Evolutionary conservation across 2,797 vertebrate genomes (phyloP).

Genomic region (Anisognathus igniventris): DNA sequence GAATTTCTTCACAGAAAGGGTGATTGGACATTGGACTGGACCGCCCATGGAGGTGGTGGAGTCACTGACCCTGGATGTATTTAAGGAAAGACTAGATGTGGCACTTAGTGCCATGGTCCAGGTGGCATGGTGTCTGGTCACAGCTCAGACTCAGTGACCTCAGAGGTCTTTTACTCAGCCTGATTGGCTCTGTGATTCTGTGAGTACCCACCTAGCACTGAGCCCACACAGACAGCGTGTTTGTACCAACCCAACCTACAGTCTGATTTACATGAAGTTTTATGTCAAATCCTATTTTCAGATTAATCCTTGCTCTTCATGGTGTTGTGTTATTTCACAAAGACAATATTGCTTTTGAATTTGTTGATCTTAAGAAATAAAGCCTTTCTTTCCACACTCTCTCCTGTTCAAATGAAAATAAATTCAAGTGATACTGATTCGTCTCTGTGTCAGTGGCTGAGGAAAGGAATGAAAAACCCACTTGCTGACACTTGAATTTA

Average conservation of each 20-base stretch:
- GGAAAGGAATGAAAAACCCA: not conserved
- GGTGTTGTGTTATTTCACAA: not conserved
- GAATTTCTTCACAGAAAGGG: not conserved
- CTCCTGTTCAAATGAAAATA: not conserved
- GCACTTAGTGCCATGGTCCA: not conserved
- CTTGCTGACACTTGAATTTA: not conserved
- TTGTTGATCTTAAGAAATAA: not conserved
- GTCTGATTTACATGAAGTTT: not conserved
- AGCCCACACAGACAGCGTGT: not conserved
- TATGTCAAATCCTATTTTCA: not conserved
- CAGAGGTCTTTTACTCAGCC: not conserved
- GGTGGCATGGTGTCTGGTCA: rapidly evolving
- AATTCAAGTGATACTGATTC: not conserved
- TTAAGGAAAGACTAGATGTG: not conserved
- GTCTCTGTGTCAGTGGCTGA: not conserved
- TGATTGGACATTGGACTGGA: not conserved
- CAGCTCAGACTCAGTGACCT: rapidly evolving
- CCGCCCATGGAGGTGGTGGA: not conserved
- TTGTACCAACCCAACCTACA: not conserved
- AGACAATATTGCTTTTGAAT: not conserved
- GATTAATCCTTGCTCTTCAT: not conserved
- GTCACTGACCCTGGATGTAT: too few relatives aligned
- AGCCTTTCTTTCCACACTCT: not conserved
- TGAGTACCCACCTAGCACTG: not conserved
- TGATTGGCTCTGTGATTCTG: not conserved